Evolutionary conservation across 2,113 vertebrate species (phyloP).

Genomic region (Eretmochelys imbricata): DNA sequence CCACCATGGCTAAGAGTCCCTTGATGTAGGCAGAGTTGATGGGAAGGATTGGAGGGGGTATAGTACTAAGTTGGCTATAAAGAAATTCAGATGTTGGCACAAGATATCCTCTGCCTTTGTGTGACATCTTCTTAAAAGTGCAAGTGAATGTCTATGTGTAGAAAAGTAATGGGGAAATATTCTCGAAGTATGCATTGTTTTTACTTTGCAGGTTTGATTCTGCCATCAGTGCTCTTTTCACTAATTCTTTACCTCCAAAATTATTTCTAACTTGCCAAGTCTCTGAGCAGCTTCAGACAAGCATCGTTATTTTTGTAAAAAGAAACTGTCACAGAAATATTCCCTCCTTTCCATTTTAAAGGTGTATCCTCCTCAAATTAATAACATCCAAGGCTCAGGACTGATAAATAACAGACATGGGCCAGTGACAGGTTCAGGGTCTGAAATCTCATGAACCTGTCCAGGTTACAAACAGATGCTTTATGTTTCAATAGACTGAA

Average conservation of each 20-base stretch:
- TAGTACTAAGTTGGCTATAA: not conserved
- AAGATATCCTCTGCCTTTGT: not conserved
- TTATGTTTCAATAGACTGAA: not conserved
- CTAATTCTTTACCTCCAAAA: not conserved
- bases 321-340: not conserved
- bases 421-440: not conserved
- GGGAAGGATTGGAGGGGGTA: not conserved
- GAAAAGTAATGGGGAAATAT: not conserved
- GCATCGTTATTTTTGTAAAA: not conserved
- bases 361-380: not conserved
- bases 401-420: not conserved
- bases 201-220: not conserved
- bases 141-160: not conserved
- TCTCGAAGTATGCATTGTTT: not conserved
- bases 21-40: not conserved
- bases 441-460: not conserved
- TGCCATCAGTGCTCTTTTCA: not conserved
- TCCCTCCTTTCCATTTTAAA: not conserved
- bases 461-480: not conserved
- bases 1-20: not conserved
- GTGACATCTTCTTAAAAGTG: not conserved
- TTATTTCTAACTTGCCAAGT: not conserved
- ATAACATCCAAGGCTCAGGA: not conserved
- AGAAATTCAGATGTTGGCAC: not conserved
- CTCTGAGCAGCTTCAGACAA: not conserved